phyloP scores from a whole-genome alignment of 2,797 vertebrate species.

The Cyclopterus lumpus region DNA sequence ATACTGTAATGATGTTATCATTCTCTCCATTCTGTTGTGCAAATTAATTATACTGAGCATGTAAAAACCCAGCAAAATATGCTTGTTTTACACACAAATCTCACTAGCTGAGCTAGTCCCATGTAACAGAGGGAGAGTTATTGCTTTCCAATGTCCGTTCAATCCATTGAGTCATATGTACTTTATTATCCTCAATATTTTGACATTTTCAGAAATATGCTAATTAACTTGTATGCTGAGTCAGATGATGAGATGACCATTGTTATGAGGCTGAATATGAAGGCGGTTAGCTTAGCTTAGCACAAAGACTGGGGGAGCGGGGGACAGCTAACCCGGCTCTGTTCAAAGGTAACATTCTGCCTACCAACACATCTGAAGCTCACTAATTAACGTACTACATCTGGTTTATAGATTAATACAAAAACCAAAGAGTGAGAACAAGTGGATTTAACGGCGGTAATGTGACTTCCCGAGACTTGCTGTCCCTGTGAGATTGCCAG shows the following conservation, averaged over 20 bases:
- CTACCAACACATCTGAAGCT: background rate
- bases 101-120: background rate
- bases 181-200: background rate
- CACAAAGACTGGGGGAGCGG: too few species aligned
- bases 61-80: background rate
- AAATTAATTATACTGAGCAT: background rate
- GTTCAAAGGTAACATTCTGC: background rate
- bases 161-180: background rate
- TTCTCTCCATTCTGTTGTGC: background rate
- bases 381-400: background rate
- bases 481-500: constrained; percentile 3
- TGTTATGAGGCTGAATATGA: background rate
- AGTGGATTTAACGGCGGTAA: background rate
- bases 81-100: background rate
- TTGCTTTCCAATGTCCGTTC: background rate
- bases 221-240: background rate
- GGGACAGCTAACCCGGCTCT: background rate
- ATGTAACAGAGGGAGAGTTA: background rate
- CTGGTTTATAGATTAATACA: background rate
- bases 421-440: background rate
- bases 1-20: background rate
- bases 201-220: background rate
- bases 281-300: background rate
- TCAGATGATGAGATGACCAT: background rate
- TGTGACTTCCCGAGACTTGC: constrained; percentile 17